phyloP scores from a whole-genome alignment of 2,888 invertebrate genomes.

The Callimorpha dominula region DNA sequence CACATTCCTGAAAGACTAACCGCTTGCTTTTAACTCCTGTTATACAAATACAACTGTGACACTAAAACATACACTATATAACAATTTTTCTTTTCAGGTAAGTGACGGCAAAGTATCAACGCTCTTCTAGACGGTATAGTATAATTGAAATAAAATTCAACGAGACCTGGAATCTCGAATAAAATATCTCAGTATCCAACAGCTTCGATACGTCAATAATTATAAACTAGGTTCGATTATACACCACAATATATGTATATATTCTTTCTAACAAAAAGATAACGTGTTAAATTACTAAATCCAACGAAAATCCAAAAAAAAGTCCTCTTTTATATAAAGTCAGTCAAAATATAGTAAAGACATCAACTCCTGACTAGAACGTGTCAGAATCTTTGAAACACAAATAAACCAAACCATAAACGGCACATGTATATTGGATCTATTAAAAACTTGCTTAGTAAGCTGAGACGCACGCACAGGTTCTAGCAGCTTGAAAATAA shows the following conservation, averaged over 20 bases:
- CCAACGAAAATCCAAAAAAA: neutral
- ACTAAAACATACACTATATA: neutral
- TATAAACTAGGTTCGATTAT: too few relatives aligned
- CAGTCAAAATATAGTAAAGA: neutral
- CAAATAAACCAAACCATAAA: constrained; percentile 51
- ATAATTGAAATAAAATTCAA: too few relatives aligned
- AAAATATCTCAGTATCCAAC: too few relatives aligned
- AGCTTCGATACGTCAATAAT: too few relatives aligned
- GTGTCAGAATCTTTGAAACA: constrained; percentile 26
- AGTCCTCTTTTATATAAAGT: neutral
- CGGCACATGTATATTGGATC: constrained; percentile 48
- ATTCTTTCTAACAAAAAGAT: too few relatives aligned
- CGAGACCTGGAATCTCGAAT: too few relatives aligned
- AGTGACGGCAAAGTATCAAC: neutral
- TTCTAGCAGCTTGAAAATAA: constrained; percentile 10
- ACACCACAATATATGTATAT: too few relatives aligned
- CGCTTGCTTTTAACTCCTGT: neutral
- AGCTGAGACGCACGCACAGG: constrained; percentile 24
- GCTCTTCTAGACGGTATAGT: neutral
- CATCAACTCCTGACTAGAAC: constrained; percentile 25
- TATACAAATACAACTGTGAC: neutral
- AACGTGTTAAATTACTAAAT: too few relatives aligned
- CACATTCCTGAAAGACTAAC: neutral
- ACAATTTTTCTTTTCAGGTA: neutral
- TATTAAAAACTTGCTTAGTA: constrained; percentile 53